Conservation (phyloP, 92 coral and sea anemone species). For the Zoanthus gigantus region DNA sequence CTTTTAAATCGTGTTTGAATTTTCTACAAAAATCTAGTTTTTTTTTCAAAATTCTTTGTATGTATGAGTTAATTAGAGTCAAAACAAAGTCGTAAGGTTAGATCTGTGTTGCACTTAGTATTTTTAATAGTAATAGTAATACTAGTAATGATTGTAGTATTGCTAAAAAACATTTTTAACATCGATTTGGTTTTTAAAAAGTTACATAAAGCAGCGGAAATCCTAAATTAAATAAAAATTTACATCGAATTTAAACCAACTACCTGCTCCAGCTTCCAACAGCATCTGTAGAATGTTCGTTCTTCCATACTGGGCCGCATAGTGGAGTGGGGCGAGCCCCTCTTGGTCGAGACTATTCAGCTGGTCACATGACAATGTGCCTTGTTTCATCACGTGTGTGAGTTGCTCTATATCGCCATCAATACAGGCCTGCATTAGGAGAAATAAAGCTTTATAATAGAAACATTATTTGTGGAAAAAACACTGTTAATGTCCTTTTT, state of each 20-base stretch:
- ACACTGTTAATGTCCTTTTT: too few relatives aligned
- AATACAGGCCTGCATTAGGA: conserved; percentile 73
- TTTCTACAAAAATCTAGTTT: too few relatives aligned
- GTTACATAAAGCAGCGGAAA: not conserved
- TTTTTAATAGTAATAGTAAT: not conserved
- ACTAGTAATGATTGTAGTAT: not conserved
- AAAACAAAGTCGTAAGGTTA: too few relatives aligned
- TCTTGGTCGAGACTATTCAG: conserved; percentile 65
- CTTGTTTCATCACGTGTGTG: conserved; percentile 18
- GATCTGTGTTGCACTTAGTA: not conserved
- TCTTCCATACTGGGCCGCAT: conserved; percentile 72
- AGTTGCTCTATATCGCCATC: conserved; percentile 65
- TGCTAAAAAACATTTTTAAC: not conserved
- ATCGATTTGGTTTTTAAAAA: not conserved
- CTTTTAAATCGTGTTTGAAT: too few relatives aligned
- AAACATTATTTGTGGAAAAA: too few relatives aligned
- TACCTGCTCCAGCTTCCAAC: conserved; percentile 85
- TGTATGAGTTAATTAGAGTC: too few relatives aligned
- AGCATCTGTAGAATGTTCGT: conserved; percentile 65
- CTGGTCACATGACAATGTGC: conserved; percentile 22
- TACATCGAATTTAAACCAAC: not conserved
- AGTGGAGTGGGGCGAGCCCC: conserved; percentile 79
- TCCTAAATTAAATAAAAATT: not conserved
- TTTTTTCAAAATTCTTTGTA: too few relatives aligned
- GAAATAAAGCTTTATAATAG: not conserved